Base-by-base conservation (phyloP, 2,888 invertebrate species). In the Mimumesa dahlbomi region DNA sequence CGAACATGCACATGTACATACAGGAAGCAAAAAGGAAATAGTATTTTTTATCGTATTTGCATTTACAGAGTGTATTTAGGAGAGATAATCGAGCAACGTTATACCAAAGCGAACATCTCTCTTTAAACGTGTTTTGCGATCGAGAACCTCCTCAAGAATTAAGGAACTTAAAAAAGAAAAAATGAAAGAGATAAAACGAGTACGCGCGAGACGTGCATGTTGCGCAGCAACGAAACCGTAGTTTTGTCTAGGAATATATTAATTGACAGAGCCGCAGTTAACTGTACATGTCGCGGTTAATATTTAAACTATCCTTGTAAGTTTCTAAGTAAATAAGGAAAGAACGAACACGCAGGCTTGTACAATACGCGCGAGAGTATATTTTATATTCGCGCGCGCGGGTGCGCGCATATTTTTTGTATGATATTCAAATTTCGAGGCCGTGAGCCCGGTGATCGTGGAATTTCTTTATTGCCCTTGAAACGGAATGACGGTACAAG, bases 11-110 rank as follows among this genome's bases (percentile, higher is more conserved):
- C 71, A 70, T 70, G 73, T 80, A 75, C 63, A 82, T 76, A 77
- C 70, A 73, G 61, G 65, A 77, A 70, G 69, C 45, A 61, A 58
- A 65, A 61, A 45, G 50, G 56, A 68, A 69, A 75, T 76, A 75
- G 79, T 79, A 82, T 81, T 83, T 80, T 83, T 81, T 78, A 82
- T 79, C 73, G 70, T 70, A 69, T 73, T 79, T 75, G 70, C 72
- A 76, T 68, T 75, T 79, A 79, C 54, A 53, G 49, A 64, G 40
- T 69, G 66, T 73, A 78, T 78, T 57, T 76, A 72, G 56, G 67
- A 54, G 66, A 73, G 74, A 65, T 59, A 57, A 70, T 53, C 53
- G 57, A 74, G 57, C n/a, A 19, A 56, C 49, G 46, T 71, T 45
- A 76, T 76, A 76, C 78, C 79, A 79, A 79, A 79, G 76, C 63